phyloP scores from a whole-genome alignment of 1,140 invertebrate genomes.

The Teleopsis dalmanni region DNA sequence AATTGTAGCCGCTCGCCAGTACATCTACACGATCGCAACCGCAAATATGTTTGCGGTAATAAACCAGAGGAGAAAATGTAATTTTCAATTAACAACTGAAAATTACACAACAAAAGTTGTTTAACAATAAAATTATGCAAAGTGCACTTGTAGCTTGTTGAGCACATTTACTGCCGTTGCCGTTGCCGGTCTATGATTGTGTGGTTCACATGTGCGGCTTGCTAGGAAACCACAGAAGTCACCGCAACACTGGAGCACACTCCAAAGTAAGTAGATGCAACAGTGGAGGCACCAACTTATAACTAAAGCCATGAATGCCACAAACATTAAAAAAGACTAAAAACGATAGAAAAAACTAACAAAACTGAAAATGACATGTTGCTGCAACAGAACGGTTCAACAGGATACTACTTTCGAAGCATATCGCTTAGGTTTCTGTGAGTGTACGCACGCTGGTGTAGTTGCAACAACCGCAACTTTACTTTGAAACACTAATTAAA shows the following conservation, averaged over 20 bases:
- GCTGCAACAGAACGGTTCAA: not conserved
- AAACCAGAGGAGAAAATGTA: no score
- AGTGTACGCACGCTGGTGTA: not conserved
- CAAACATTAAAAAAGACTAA: not conserved
- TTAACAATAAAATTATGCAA: conserved; percentile 10
- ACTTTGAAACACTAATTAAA: conserved; percentile 6
- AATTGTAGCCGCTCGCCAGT: no score
- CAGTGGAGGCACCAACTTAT: not conserved
- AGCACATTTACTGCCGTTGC: no score
- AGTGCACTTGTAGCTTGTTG: conserved; percentile 7
- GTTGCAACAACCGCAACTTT: not conserved
- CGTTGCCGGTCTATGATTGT: no score
- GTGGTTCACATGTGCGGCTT: no score
- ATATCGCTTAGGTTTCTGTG: no score
- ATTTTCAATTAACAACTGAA: no score
- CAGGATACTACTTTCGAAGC: no score
- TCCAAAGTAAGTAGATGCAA: not conserved
- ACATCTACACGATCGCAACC: no score
- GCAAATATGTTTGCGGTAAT: no score
- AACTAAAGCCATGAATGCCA: not conserved
- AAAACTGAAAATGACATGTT: not conserved
- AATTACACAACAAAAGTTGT: conserved; percentile 2
- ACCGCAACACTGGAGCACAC: conserved; percentile 1
- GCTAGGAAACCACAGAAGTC: no score
- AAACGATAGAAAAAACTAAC: not conserved